These are phyloP conservation scores for Hypselothyrea guttata DNA, from an alignment of 2,888 invertebrate species.

Conservation along the genomic window DNA sequence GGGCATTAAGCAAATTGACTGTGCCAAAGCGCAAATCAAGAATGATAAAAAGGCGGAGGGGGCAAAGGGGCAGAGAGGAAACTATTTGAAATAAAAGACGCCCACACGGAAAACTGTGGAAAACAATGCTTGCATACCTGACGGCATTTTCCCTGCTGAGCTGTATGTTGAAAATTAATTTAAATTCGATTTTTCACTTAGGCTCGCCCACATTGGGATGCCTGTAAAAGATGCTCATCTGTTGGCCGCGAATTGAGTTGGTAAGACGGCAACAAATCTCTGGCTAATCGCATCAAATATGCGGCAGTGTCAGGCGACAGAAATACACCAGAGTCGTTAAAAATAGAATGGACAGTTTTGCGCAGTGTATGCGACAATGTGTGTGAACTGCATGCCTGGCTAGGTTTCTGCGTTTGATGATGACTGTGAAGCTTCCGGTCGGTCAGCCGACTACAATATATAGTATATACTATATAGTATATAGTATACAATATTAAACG, in stretches of 20 bases:
- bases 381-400: constrained; percentile 26
- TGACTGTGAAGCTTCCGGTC: constrained; percentile 9
- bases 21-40: not conserved
- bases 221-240: constrained; percentile 24
- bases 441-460: constrained; percentile 12
- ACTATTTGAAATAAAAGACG: constrained; percentile 7
- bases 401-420: constrained; percentile 38
- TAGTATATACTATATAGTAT: not conserved
- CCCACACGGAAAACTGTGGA: constrained; percentile 22
- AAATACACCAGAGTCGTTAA: constrained; percentile 40
- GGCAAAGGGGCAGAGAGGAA: too few species aligned
- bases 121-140: constrained; percentile 1
- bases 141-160: not conserved
- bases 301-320: constrained; percentile 38
- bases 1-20: constrained; percentile 8
- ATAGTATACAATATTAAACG: constrained; percentile 18
- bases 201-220: not conserved
- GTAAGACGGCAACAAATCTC: constrained; percentile 64
- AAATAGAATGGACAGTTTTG: constrained; percentile 30
- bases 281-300: constrained; percentile 58
- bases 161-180: constrained; percentile 34
- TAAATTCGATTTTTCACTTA: constrained; percentile 46
- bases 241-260: constrained; percentile 50
- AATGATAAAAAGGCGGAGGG: too few species aligned
- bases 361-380: constrained; percentile 15